Evolutionary conservation across 1,140 invertebrate species (phyloP).

Genomic region (Drosophila eugracilis): DNA sequence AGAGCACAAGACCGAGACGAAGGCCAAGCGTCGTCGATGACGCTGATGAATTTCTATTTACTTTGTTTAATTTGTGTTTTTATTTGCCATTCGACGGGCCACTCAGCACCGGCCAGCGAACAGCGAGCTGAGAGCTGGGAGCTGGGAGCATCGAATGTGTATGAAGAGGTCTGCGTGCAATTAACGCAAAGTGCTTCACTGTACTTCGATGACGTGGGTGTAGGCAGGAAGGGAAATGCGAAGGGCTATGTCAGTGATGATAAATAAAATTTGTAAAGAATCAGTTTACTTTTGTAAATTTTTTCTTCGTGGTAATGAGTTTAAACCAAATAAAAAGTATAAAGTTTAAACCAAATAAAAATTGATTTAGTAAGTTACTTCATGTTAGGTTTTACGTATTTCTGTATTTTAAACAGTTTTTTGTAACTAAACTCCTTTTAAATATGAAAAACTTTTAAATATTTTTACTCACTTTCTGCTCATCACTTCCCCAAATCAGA

Average conservation of each 20-base stretch:
- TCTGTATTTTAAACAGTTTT: too few species aligned
- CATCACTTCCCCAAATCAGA: too few species aligned
- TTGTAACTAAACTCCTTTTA: too few species aligned
- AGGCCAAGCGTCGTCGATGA: constrained; percentile 56
- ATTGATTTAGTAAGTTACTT: too few species aligned
- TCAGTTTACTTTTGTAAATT: too few species aligned
- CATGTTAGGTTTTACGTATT: too few species aligned
- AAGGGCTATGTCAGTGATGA: not conserved
- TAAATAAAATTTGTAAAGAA: not conserved
- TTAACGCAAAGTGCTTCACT: constrained; percentile 76
- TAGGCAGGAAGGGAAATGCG: not conserved
- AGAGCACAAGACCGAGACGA: constrained; percentile 20
- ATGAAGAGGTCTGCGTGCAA: constrained; percentile 70
- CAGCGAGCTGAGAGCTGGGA: too few species aligned
- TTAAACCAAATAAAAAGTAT: too few species aligned
- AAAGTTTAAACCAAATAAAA: too few species aligned
- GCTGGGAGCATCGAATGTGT: constrained; percentile 32
- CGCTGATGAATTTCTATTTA: constrained; percentile 84
- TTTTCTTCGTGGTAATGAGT: too few species aligned
- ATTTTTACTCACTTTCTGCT: too few species aligned
- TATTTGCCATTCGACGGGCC: constrained; percentile 76
- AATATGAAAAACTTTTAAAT: too few species aligned
- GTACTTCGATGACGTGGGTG: constrained; percentile 52
- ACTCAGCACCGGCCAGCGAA: constrained; percentile 41
- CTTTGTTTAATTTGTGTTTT: constrained; percentile 82